Conservation (phyloP, 2,888 invertebrate species). For the Lacanobia wlatinum region DNA sequence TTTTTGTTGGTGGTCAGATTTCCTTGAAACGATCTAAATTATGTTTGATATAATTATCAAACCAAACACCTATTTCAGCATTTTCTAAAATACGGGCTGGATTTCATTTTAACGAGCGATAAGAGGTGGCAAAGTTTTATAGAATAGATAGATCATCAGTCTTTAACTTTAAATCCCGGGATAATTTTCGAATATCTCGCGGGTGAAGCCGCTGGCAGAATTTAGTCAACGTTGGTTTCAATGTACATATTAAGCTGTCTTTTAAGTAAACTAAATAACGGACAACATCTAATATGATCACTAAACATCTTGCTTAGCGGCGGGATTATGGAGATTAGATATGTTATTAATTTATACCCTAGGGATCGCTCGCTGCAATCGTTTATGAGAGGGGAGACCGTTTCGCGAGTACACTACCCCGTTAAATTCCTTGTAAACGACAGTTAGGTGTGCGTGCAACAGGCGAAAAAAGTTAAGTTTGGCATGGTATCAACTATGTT, state of each 20-base stretch:
- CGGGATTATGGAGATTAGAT: not conserved
- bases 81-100: too few species aligned
- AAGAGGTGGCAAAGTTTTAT: too few species aligned
- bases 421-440: not conserved
- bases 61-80: too few species aligned
- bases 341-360: not conserved
- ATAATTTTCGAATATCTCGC: too few species aligned
- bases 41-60: too few species aligned
- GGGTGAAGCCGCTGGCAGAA: too few species aligned
- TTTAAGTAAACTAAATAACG: not conserved
- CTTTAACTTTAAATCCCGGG: too few species aligned
- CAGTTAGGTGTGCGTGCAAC: slow-evolving; percentile 8
- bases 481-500: not conserved
- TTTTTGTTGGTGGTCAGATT: too few species aligned
- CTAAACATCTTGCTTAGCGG: not conserved
- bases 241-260: not conserved
- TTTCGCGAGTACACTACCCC: not conserved
- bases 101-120: too few species aligned
- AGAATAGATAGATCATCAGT: too few species aligned
- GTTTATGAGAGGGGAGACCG: slow-evolving; percentile 2
- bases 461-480: slow-evolving; percentile 2
- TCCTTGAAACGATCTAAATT: too few species aligned
- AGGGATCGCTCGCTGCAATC: slow-evolving; percentile 2
- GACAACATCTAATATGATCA: not conserved
- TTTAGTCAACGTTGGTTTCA: not conserved